Base-by-base conservation (phyloP, 2,797 vertebrate genomes). In the Cossypha polioptera region DNA sequence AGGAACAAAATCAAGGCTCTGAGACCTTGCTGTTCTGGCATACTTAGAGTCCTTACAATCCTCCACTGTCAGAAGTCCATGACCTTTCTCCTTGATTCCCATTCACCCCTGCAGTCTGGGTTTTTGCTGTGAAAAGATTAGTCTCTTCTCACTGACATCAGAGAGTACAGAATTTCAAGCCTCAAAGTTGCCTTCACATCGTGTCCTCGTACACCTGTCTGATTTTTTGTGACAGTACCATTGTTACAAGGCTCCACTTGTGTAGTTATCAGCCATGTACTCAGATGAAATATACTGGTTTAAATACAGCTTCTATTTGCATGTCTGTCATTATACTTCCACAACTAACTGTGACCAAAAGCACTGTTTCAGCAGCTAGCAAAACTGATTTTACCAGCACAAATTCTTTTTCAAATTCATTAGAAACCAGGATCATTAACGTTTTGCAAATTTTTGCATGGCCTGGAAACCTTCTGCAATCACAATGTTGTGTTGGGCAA, bases 291-390 rank as follows among this genome's bases (percentile, higher is more conserved):
- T 13, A 1, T 57, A 62, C 47, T 90, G 69, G 40, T 92, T 95
- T 91, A 92, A 90, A 88, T 72, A 47, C 68, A 96, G 42, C 35
- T 87, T 83, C 65, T 92, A 33, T 58, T 76, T 86, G 31, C 24
- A 18, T 72, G 53, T 51, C 45, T 83, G 78, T 35, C 57, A 17
- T 89, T 92, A 31, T 72, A 58, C 75, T 88, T 83, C 72, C 57
- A 82, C 86, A 88, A 51, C n/a, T 80, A 80, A 93, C 50, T 1
- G 2, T 83, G 65, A 80, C 66, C 15, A 68, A 59, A 93, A 67
- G 91, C 26, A 57, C 38, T 24, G 22, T 38, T 69, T 95, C 81
- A 85, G 92, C 65, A 83, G 86, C 48, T 80, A 89, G 65, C 19
- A 79, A 92, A 91, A 80, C 8, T 62, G n/a, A 77, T 74, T 87